Evolutionary conservation across 2,797 vertebrate species (phyloP).

Genomic region (Pantherophis vulpinus): DNA sequence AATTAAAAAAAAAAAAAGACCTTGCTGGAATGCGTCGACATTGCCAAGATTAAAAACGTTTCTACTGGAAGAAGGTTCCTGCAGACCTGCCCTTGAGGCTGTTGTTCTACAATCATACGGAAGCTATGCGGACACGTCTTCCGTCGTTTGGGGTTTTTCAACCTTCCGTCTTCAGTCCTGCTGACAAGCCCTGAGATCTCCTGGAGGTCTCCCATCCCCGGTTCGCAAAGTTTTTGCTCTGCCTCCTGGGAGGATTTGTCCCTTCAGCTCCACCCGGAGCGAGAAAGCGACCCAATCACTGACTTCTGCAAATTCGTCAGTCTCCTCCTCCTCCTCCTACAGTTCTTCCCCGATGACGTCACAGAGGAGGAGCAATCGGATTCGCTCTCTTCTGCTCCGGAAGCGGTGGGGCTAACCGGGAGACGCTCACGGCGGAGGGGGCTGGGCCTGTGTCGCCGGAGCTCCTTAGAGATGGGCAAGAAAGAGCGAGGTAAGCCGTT

Average conservation of each 20-base stretch:
- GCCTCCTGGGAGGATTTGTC: neutral
- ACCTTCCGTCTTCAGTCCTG: neutral
- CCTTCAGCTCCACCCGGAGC: neutral
- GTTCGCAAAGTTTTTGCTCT: neutral
- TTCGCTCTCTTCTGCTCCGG: neutral
- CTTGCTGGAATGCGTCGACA: neutral
- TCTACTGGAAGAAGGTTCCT: neutral
- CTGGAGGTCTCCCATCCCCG: neutral
- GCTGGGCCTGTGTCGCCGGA: neutral
- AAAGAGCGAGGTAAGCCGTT: slow-evolving; percentile 54
- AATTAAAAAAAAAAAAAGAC: neutral
- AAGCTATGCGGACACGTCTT: neutral
- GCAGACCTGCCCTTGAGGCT: neutral
- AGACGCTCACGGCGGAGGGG: neutral
- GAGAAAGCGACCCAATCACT: neutral
- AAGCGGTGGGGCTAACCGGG: neutral
- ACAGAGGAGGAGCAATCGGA: neutral
- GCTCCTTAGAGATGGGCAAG: slow-evolving; percentile 49
- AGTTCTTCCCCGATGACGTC: no score
- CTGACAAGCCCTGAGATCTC: neutral
- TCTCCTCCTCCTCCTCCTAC: no score
- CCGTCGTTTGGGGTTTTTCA: neutral
- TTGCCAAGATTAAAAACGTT: neutral
- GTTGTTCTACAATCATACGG: neutral
- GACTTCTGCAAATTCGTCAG: no score